Conservation (phyloP, 2,797 vertebrate species). For the Anolis apletophallus region DNA sequence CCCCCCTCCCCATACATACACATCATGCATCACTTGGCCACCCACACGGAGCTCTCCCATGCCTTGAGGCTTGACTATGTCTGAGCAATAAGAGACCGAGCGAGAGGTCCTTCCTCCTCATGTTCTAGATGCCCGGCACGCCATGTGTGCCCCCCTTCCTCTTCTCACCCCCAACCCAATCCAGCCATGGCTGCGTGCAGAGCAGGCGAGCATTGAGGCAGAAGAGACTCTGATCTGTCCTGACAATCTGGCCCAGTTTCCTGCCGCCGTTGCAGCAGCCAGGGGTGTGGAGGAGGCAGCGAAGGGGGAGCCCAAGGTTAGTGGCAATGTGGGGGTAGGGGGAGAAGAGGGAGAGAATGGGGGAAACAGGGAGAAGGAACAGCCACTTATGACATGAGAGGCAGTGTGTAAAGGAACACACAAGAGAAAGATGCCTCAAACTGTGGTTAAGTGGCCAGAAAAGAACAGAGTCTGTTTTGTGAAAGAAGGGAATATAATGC, state of each 20-base stretch:
- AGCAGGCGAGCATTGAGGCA: constrained; percentile 6
- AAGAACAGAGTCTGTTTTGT: constrained; percentile 26
- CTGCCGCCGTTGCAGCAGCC: constrained; percentile 32
- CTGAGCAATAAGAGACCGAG: neutral
- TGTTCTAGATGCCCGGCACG: neutral
- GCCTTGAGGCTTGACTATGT: constrained; percentile 11
- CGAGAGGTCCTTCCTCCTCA: neutral
- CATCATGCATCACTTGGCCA: constrained; percentile 3
- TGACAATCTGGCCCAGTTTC: constrained; percentile 48
- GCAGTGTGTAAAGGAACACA: neutral
- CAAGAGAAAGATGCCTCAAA: neutral
- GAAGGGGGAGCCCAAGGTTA: constrained; percentile 13
- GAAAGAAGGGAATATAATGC: neutral
- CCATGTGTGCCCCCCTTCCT: neutral
- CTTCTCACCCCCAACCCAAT: constrained; percentile 23
- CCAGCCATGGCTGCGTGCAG: constrained; percentile 23
- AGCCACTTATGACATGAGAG: neutral
- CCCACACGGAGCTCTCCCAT: constrained; percentile 12
- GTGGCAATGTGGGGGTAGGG: neutral
- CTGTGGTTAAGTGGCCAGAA: neutral
- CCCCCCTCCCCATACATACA: neutral
- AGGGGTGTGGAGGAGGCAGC: constrained; percentile 17
- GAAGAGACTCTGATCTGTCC: constrained; percentile 35
- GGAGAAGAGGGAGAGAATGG: neutral
- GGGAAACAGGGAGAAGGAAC: neutral